Evolutionary conservation across 2,888 invertebrate genomes (phyloP), one percentile per base, ranked within the genome.

Genomic region (Brenthis hecate): DNA sequence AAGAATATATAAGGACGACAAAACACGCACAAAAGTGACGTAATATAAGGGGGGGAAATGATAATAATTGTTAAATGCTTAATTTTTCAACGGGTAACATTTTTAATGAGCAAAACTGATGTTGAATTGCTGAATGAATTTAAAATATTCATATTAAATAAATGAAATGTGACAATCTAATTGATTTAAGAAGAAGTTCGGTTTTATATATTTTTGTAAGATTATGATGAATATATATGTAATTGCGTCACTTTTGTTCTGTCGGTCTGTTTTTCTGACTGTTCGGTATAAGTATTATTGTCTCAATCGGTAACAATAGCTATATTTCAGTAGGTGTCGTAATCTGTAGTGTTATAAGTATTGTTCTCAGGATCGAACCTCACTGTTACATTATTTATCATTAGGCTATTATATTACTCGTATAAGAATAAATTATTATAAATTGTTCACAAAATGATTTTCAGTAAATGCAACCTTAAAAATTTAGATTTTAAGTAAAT

Each of bases 401-500:
- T 56, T 54, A 58, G 55, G 16, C 16, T 19, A 19, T 23, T 28
- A 61, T 51, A 47, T 36, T 56, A 56, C 54, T 50, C 19, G 13
- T 62, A 48, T 48, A 36, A 57, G 50, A 56, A 56, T n/a, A 48
- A 50, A 43, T 8, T 60, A 1, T 48, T 36, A 13, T 16, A n/a
- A 47, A 51, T 56, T 58, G 55, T 47, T 65, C 70, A 68, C 56
- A 71, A 66, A 62, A 48, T 50, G 32, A 19, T 28, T 36, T 55
- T 60, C 55, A 60, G 28, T 61, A 32, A 47, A 50, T 58, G 36
- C 53, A 65, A 51, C 50, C 43, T 61, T 51, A 55, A 61, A 13
- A 19, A 16, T 55, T 60, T 69, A 72, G 58, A 60, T 51, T 53
- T 61, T 72, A 72, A 72, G 66, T 65, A 69, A 69, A 72, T 72